Percentiles rank a stretch among this genome's conserved stretches.
Conservation (phyloP, 2,113 vertebrate species). For the Ptilonorhynchus violaceus region DNA sequence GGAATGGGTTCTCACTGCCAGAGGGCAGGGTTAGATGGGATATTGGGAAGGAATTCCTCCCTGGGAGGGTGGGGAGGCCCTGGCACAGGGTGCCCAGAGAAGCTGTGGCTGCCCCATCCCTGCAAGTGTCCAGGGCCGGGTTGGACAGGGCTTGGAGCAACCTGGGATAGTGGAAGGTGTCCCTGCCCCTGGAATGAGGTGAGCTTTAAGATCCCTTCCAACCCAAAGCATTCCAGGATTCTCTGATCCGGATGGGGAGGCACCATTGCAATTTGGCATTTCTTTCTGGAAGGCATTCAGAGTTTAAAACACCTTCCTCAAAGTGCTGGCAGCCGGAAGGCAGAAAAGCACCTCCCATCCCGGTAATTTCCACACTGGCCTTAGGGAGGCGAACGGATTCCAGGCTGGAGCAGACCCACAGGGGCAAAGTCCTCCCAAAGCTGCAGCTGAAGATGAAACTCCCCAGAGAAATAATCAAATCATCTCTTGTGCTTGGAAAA, state of each 20-base stretch:
- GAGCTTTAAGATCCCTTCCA: neutral
- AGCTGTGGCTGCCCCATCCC: neutral
- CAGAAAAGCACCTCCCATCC: neutral
- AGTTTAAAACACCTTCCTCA: neutral
- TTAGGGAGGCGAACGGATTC: neutral
- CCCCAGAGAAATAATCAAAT: neutral
- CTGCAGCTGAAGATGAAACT: neutral
- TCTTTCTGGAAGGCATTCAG: neutral
- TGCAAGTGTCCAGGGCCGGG: neutral
- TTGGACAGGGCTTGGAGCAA: rapidly evolving
- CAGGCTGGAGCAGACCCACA: neutral
- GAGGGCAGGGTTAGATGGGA: neutral
- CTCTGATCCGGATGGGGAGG: neutral
- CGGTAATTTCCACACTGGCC: neutral
- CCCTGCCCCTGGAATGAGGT: neutral
- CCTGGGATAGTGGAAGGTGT: rapidly evolving
- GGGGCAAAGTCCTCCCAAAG: neutral
- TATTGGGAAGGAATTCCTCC: neutral
- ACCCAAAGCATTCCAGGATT: neutral
- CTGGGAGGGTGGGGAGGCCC: rapidly evolving
- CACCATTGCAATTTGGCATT: neutral
- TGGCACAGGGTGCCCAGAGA: neutral
- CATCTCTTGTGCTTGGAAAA: neutral
- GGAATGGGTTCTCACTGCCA: neutral
- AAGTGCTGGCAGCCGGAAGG: neutral